Percentiles rank a stretch among this genome's conserved stretches.
phyloP scores from a whole-genome alignment of 1,140 invertebrate genomes.

The Drosophila kepulauana region DNA sequence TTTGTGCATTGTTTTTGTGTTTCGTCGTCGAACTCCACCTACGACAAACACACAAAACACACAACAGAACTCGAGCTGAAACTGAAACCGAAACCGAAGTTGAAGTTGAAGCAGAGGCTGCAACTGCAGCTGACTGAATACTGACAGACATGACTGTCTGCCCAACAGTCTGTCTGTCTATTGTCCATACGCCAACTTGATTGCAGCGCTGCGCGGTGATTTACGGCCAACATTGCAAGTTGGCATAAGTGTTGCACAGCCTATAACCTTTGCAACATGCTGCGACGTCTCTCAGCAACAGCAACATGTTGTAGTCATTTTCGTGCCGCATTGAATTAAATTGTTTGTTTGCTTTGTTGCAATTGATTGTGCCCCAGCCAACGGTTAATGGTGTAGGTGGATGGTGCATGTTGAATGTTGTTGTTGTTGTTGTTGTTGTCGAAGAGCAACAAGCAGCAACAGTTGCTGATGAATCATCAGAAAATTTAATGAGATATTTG shows the following conservation, averaged over 20 bases:
- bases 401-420: conserved; percentile 59
- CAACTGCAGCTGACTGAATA: conserved; percentile 36
- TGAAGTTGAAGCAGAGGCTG: conserved; percentile 2
- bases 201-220: conserved; percentile 70
- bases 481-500: conserved; percentile 78
- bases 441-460: conserved; percentile 29
- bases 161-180: conserved; percentile 21
- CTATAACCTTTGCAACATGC: conserved; percentile 82
- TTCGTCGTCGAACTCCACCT: conserved; percentile 43
- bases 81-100: background rate
- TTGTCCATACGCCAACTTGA: conserved; percentile 61
- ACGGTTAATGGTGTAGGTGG: conserved; percentile 79
- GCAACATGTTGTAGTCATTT: conserved; percentile 72
- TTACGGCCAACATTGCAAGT: conserved; percentile 80
- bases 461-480: conserved; percentile 70
- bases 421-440: background rate
- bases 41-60: conserved; percentile 28
- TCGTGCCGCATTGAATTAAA: conserved; percentile 81
- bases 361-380: conserved; percentile 80
- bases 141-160: conserved; percentile 45
- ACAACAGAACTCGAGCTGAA: conserved; percentile 8
- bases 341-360: conserved; percentile 84
- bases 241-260: conserved; percentile 84
- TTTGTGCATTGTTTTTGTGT: conserved; percentile 77
- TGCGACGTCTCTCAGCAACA: conserved; percentile 34